Base-by-base conservation (phyloP, 23 tunicate genomes). In the Halocynthia roretzi region DNA sequence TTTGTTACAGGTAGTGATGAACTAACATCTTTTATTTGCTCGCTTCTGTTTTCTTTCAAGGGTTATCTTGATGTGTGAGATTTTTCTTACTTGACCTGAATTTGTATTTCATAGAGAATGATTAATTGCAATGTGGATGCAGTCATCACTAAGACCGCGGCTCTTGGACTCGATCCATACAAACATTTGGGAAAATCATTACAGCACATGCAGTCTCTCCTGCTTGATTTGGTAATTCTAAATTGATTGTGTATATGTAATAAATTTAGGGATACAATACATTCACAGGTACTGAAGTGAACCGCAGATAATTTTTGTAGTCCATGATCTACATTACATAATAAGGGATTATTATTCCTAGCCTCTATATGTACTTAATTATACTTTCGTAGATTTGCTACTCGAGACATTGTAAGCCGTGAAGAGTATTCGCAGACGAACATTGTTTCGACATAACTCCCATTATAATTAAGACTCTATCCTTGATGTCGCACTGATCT, bases 141-240 rank as follows among this genome's bases (percentile, higher is more conserved):
- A 7, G 70, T 96, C 40, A 10, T 96, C 7, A 84, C 90, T 19
- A 96, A 96, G 62, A 83, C 87, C 6, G 99, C 99, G 44, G 92
- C 96, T 20, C 81, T 85, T 51, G 99, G 99, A 48, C 71, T 96
- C 5, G 70, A 77, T 67, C 87, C 87, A n/a, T n/a, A 20, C 10
- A 80, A 82, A 61, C 99, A 96, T 77, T 75, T 96, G n/a, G 99
- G 99, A 67, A 82, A 82, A 67, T 61, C 82, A 8, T 70, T 96
- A 6, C 8, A 67, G n/a, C 66, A 82, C 54, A 76, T 96, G 86
- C 75, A 87, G 23, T 20, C n/a, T 17, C 88, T 78, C 69, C 78
- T 96, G 5, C 17, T 70, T 5, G 70, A 62, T 66, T 57, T 93
- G 78, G 44, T 31, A 31, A 31, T 31, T 31, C 4, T 31, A 31